These are phyloP conservation scores for Turritopsis dohrnii DNA, from an alignment of 30 jellyfish, hydroid and myxozoan genomes.

Conservation along the genomic window DNA sequence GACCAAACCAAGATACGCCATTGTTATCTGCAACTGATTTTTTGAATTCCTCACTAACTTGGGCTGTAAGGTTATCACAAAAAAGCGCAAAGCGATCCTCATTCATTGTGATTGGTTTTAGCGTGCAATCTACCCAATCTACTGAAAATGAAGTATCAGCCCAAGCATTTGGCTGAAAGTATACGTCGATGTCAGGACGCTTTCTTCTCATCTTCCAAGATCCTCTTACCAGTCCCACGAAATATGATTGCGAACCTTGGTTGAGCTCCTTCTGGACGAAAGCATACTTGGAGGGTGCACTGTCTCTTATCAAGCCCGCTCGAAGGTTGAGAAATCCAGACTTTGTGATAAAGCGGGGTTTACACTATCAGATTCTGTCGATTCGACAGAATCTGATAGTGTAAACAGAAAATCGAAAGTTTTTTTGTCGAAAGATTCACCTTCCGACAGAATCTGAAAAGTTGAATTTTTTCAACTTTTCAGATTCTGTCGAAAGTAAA, in stretches of 20 bases:
- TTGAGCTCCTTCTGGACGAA: conserved; percentile 43
- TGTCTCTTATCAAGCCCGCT: neutral
- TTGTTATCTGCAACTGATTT: conserved; percentile 16
- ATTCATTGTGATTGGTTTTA: too few relatives aligned
- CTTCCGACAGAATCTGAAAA: too few relatives aligned
- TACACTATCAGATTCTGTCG: too few relatives aligned
- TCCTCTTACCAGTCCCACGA: conserved; percentile 42
- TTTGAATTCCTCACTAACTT: conserved; percentile 28
- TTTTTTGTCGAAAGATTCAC: too few relatives aligned
- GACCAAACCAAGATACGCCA: conserved; percentile 46
- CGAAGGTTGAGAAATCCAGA: neutral
- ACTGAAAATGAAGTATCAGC: conserved; percentile 2
- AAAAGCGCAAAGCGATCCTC: conserved; percentile 25
- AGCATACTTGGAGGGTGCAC: too few relatives aligned
- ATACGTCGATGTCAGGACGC: neutral
- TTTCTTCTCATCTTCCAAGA: neutral
- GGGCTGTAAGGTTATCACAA: conserved; percentile 45
- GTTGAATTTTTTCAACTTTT: too few relatives aligned
- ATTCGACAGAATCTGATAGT: too few relatives aligned
- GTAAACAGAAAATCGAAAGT: too few relatives aligned
- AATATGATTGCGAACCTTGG: conserved; percentile 46
- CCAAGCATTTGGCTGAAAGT: conserved; percentile 14
- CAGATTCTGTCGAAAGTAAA: too few relatives aligned
- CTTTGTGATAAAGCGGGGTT: too few relatives aligned
- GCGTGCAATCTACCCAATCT: too few relatives aligned